Evolutionary conservation across 1,140 invertebrate genomes (phyloP).

Genomic region (Drosophila melanica): DNA sequence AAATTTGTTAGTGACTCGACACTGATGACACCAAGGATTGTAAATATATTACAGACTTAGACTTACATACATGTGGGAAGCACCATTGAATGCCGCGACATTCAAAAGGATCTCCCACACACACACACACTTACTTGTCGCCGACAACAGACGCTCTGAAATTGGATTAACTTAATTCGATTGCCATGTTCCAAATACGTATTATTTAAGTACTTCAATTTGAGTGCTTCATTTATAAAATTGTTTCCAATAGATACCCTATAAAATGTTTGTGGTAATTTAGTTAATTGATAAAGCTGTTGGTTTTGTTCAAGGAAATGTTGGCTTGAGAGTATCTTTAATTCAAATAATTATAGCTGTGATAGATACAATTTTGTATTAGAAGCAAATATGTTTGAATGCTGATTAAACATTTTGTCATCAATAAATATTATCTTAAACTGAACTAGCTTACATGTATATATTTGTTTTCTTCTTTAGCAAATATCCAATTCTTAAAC

Average conservation of each 20-base stretch:
- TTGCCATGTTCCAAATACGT: slow-evolving; percentile 20
- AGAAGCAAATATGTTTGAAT: no score
- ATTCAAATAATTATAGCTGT: no score
- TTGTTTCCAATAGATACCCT: slow-evolving; percentile 13
- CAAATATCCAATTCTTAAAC: no score
- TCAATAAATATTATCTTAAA: no score
- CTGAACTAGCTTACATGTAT: no score
- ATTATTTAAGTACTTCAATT: slow-evolving; percentile 23
- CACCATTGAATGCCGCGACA: slow-evolving; percentile 14
- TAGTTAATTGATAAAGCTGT: slow-evolving; percentile 4
- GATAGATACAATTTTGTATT: no score
- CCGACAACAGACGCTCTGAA: slow-evolving; percentile 20
- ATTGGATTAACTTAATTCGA: slow-evolving; percentile 40
- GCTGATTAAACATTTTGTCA: no score
- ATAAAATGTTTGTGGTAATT: neutral
- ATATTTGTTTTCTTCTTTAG: no score
- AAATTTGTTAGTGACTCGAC: slow-evolving; percentile 47
- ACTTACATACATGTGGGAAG: neutral
- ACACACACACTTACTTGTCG: neutral
- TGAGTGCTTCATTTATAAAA: slow-evolving; percentile 17
- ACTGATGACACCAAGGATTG: slow-evolving; percentile 37
- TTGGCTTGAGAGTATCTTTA: no score
- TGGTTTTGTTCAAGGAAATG: no score
- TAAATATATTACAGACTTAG: slow-evolving; percentile 10
- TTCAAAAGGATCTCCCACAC: slow-evolving; percentile 19